These are phyloP conservation scores for Archivesica marissinica DNA, from an alignment of 1,140 invertebrate genomes.

Conservation along the genomic window DNA sequence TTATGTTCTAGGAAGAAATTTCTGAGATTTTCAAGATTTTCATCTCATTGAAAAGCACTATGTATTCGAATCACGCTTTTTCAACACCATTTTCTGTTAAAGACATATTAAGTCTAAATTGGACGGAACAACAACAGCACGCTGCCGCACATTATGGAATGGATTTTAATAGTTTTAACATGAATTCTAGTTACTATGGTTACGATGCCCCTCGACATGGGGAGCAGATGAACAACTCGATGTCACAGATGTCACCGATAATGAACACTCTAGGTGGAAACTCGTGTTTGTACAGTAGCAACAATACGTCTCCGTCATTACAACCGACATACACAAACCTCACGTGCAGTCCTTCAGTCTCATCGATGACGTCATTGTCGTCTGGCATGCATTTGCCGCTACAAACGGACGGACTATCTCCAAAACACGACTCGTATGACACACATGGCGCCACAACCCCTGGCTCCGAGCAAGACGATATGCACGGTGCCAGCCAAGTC, in stretches of 20 bases:
- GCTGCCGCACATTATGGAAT: conserved; percentile 58
- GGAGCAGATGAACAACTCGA: conserved; percentile 45
- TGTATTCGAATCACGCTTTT: conserved; percentile 63
- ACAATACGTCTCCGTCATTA: conserved; percentile 43
- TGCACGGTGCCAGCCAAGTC: conserved; percentile 3
- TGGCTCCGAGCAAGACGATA: conserved; percentile 52
- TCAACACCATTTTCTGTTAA: conserved; percentile 63
- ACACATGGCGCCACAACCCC: conserved; percentile 35
- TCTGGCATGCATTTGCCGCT: conserved; percentile 48
- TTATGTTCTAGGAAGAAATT: conserved; percentile 48
- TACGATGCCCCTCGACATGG: conserved; percentile 44
- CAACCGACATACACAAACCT: conserved; percentile 62
- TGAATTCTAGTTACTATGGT: conserved; percentile 53
- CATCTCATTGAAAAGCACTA: conserved; percentile 58
- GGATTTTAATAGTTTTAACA: conserved; percentile 61
- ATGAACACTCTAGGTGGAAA: conserved; percentile 38
- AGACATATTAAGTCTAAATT: conserved; percentile 63
- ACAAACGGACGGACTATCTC: conserved; percentile 44
- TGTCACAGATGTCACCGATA: conserved; percentile 54
- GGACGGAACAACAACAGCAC: conserved; percentile 54
- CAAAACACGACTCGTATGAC: conserved; percentile 56
- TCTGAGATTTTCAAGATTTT: conserved; percentile 63
- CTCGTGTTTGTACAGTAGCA: conserved; percentile 60
- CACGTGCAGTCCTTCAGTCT: conserved; percentile 57
- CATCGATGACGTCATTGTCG: conserved; percentile 56